These are phyloP conservation scores for Leucania comma DNA, from an alignment of 2,888 invertebrate species.

Conservation along the genomic window DNA sequence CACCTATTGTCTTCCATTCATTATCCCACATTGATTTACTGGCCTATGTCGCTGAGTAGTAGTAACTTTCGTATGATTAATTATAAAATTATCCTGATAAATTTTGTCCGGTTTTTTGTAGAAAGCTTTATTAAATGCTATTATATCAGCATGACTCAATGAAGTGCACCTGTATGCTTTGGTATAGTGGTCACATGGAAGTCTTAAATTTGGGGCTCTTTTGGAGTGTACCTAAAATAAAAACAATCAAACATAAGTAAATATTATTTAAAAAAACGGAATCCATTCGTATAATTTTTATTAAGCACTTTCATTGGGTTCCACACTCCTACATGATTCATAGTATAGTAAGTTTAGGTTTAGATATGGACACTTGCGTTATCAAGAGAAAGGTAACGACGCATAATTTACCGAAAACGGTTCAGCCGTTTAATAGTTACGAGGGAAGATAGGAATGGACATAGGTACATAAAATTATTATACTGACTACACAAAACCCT, in stretches of 20 bases:
- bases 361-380: constrained; percentile 4
- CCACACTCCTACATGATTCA: background rate
- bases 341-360: constrained; percentile 1
- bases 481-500: background rate
- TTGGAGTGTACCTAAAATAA: constrained; percentile 27
- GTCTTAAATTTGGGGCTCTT: constrained; percentile 28
- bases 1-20: too few species aligned
- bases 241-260: background rate
- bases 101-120: constrained; percentile 41
- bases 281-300: too few species aligned
- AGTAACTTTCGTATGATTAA: constrained; percentile 39
- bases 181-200: constrained; percentile 18
- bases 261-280: constrained; percentile 2
- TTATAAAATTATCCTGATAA: constrained; percentile 43
- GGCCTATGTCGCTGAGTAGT: constrained; percentile 34
- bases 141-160: constrained; percentile 27
- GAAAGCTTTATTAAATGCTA: constrained; percentile 38
- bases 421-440: background rate
- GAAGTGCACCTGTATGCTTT: constrained; percentile 35
- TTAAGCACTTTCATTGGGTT: background rate
- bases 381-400: background rate
- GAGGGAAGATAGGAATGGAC: constrained; percentile 2
- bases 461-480: background rate
- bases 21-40: constrained; percentile 35
- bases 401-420: background rate